These are phyloP conservation scores for Emys orbicularis DNA, from an alignment of 2,797 vertebrate species.

Conservation along the genomic window DNA sequence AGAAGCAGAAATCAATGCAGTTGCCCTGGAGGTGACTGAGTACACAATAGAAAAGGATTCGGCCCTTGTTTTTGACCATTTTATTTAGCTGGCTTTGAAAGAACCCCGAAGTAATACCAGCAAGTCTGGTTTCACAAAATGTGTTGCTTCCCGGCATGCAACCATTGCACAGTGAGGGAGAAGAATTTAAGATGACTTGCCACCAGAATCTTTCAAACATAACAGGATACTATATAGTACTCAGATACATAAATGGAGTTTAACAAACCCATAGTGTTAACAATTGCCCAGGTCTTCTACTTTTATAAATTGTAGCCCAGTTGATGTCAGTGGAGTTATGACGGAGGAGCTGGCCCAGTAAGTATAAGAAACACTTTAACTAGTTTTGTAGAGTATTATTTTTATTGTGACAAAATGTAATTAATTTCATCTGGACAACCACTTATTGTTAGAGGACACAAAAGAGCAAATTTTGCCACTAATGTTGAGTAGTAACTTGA, in stretches of 20 bases:
- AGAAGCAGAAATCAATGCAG: not conserved
- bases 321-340: not conserved
- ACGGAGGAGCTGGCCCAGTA: not conserved
- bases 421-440: not conserved
- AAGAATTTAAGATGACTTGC: not conserved
- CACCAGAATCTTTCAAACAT: not conserved
- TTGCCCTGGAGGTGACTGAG: not conserved
- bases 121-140: not conserved
- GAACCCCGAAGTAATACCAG: accelerated
- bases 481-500: not conserved
- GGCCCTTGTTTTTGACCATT: not conserved
- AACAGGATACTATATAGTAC: not conserved
- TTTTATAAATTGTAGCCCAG: not conserved
- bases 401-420: not conserved
- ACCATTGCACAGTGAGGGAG: not conserved
- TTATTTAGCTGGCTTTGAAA: not conserved
- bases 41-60: not conserved
- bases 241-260: not conserved
- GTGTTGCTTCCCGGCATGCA: not conserved
- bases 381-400: not conserved
- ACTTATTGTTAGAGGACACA: not conserved
- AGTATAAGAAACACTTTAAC: not conserved
- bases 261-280: not conserved
- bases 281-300: not conserved
- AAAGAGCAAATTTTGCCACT: not conserved